Evolutionary conservation across 2,888 invertebrate species (phyloP), one percentile per base, ranked within the genome.

Genomic region (Hemicrepidius hirtus): DNA sequence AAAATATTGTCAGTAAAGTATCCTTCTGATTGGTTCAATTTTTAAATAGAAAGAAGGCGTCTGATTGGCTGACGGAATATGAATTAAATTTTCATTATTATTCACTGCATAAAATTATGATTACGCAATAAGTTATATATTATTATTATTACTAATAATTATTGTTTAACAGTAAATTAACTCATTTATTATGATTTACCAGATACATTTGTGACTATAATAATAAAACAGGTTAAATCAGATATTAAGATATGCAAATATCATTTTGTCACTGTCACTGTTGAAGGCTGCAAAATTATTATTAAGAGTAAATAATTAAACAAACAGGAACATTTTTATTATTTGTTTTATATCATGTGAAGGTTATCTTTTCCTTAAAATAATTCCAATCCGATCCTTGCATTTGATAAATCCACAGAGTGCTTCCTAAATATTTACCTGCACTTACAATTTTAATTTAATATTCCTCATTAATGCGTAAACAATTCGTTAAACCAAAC

Each of bases 241-340:
- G 41, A 46, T 32, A 41, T 55, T 55, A 44, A 66, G 66, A 53
- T 55, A 66, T 53, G 53, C 50, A 66, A 44, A 66, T 64, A 20
- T 40, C 28, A 67, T 35, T 67, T 59, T 67, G 57, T 59, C 67
- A 59, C 59, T 59, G 67, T 55, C 59, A 37, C 44, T 32, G 21
- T 24, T 13, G 67, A 67, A 67, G 67, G 67, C 41, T 32, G 46
- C 16, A n/a, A 46, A 49, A 64, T 49, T 49, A 32, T 64, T 24
- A 41, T 66, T 21, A 64, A 37, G 35, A 32, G 46, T 49, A 66
- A 55, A 66, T 66, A 66, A 66, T 66, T 66, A 66, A 66, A 49
- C 49, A 35, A 64, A 35, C 63, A 64, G 24, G 49, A 49, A 64
- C 24, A 28, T 9, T 44, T 28, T 13, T 13, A 21, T n/a, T 60